A percentile compares a stretch with the other conserved stretches of the same genome.
Evolutionary conservation across 2,113 vertebrate species (phyloP).

Genomic region (Pachyramphus minor): DNA sequence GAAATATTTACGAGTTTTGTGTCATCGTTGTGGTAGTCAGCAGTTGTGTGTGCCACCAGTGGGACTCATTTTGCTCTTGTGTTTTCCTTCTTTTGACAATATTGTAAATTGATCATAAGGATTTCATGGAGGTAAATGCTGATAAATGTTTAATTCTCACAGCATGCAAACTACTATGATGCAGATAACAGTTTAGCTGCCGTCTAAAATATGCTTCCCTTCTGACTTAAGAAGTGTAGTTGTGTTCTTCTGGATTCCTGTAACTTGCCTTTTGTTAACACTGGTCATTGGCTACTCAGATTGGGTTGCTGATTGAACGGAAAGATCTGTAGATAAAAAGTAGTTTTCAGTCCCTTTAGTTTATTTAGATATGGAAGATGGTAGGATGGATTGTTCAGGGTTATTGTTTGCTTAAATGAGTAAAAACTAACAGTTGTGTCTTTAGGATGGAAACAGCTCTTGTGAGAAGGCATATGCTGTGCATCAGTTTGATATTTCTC

Average conservation of each 20-base stretch:
- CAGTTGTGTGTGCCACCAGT: not conserved
- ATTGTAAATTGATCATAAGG: not conserved
- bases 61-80: not conserved
- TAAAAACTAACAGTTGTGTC: not conserved
- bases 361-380: not conserved
- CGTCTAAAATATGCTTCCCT: rapidly evolving
- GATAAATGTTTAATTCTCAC: not conserved
- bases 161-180: not conserved
- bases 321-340: not conserved
- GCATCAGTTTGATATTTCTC: not conserved
- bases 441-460: not conserved
- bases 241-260: not conserved
- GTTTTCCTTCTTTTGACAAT: not conserved
- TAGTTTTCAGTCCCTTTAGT: not conserved
- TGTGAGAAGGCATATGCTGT: not conserved
- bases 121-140: not conserved
- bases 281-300: not conserved
- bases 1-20: not conserved
- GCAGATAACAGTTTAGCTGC: not conserved
- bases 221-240: not conserved
- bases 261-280: not conserved
- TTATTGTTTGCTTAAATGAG: not conserved
- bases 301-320: not conserved
- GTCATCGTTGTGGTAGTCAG: not conserved
- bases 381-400: not conserved